phyloP scores from a whole-genome alignment of 2,797 vertebrate genomes.

The Siniperca obscura region DNA sequence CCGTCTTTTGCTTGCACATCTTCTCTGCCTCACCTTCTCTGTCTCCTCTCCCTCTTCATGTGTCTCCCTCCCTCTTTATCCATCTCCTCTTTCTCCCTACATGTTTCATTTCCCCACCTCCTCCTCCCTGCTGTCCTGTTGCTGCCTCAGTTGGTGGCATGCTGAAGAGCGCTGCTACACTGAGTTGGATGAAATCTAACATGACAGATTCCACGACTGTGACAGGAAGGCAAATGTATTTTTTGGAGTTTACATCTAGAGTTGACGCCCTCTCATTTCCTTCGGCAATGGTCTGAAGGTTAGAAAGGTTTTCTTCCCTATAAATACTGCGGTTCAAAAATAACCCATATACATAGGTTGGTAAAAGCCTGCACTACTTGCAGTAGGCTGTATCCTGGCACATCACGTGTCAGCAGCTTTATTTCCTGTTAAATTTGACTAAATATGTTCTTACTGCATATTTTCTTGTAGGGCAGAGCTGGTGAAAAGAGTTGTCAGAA shows the following conservation, averaged over 20 bases:
- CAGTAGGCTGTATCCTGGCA: not conserved
- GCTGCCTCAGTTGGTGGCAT: constrained; percentile 62
- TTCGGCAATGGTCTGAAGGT: constrained; percentile 54
- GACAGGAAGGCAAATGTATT: constrained; percentile 62
- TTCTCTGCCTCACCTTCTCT: constrained; percentile 23
- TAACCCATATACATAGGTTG: constrained; percentile 19
- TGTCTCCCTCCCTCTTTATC: constrained; percentile 12
- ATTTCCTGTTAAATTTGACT: constrained; percentile 17
- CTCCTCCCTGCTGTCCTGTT: constrained; percentile 50
- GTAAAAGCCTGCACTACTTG: constrained; percentile 23
- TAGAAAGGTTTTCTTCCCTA: constrained; percentile 44
- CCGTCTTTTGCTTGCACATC: not conserved
- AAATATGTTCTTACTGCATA: not conserved
- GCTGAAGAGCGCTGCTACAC: constrained; percentile 55
- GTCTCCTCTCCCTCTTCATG: constrained; percentile 5
- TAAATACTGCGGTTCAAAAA: constrained; percentile 49
- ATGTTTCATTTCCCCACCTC: constrained; percentile 46
- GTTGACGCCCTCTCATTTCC: constrained; percentile 56
- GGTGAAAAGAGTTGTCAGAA: not conserved
- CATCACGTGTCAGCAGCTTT: constrained; percentile 13
- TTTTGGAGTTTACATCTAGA: constrained; percentile 65
- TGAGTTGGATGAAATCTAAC: constrained; percentile 68
- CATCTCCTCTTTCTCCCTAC: constrained; percentile 48
- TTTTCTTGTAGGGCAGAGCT: not conserved
- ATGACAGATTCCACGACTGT: constrained; percentile 73